phyloP scores from a whole-genome alignment of 2,888 invertebrate species.

The Oscheius sp. region DNA sequence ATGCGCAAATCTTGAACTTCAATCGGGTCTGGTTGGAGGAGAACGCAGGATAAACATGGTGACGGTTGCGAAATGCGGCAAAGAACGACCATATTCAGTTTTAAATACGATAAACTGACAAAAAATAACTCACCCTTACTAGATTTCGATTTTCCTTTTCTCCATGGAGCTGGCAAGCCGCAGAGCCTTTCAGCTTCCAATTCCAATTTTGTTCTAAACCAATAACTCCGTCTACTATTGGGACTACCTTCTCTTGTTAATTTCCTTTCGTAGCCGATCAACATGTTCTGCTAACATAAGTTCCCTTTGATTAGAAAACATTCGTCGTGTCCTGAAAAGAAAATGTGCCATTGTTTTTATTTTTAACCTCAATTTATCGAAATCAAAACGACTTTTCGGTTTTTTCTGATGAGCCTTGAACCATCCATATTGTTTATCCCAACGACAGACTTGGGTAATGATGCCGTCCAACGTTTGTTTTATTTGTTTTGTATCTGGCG shows the following conservation, averaged over 20 bases:
- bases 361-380: conserved; percentile 42
- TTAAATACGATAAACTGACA: neutral
- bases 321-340: conserved; percentile 25
- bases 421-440: conserved; percentile 63
- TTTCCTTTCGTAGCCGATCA: conserved; percentile 56
- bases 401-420: conserved; percentile 48
- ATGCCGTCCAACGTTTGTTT: conserved; percentile 53
- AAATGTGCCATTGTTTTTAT: too few relatives aligned
- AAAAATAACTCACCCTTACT: conserved; percentile 34
- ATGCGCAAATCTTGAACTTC: too few relatives aligned
- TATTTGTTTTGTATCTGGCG: conserved; percentile 35
- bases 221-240: neutral
- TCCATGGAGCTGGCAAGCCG: conserved; percentile 61
- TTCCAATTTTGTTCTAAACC: conserved; percentile 47
- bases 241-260: conserved; percentile 52
- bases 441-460: conserved; percentile 57
- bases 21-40: too few relatives aligned
- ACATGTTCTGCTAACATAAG: conserved; percentile 51
- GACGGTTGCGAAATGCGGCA: too few relatives aligned
- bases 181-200: conserved; percentile 51
- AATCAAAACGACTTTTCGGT: conserved; percentile 43
- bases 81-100: neutral
- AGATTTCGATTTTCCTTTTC: conserved; percentile 43
- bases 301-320: conserved; percentile 46
- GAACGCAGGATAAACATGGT: too few relatives aligned